Conservation (phyloP, 2,797 vertebrate genomes). For the Margarornis squamiger region DNA sequence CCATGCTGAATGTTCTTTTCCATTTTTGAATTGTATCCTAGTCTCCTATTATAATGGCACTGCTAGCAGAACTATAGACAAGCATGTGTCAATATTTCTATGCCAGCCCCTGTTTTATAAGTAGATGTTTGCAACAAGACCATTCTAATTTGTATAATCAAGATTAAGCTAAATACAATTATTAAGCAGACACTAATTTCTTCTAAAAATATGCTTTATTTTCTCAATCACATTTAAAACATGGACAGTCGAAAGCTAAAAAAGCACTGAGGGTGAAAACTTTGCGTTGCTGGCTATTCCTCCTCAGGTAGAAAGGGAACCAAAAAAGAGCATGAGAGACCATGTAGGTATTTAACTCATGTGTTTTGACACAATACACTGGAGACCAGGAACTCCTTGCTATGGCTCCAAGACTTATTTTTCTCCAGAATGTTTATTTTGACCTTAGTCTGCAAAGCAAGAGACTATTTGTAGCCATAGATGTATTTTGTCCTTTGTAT, state of each 20-base stretch:
- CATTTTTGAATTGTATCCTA: constrained; percentile 22
- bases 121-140: constrained; percentile 55
- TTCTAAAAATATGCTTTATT: not conserved
- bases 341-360: not conserved
- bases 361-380: not conserved
- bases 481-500: not conserved
- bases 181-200: constrained; percentile 33
- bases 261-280: not conserved
- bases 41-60: constrained; percentile 26
- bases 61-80: constrained; percentile 40
- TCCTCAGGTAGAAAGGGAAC: not conserved
- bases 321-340: not conserved
- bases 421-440: not conserved
- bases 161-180: constrained; percentile 46
- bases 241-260: not conserved
- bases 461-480: not conserved
- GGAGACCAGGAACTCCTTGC: not conserved
- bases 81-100: constrained; percentile 38
- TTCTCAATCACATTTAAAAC: not conserved
- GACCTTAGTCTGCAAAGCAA: not conserved
- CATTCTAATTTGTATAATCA: constrained; percentile 56
- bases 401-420: not conserved
- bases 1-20: constrained; percentile 35
- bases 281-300: not conserved
- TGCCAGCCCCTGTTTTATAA: constrained; percentile 44